Conservation (phyloP, 2,797 vertebrate species). For the Falco novaeseelandiae region DNA sequence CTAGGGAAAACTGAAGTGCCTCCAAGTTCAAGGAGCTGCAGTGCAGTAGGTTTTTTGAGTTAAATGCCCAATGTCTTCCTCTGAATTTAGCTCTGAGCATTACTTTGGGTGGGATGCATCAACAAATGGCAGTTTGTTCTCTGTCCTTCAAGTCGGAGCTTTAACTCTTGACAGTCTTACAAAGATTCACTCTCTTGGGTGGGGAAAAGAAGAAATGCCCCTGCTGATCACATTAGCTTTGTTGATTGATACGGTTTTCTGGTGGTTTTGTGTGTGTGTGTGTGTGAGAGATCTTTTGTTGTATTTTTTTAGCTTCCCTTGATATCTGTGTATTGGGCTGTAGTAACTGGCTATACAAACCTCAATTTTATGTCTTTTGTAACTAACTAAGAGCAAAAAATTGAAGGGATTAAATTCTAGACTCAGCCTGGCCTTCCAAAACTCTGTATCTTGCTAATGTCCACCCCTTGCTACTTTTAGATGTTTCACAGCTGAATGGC, state of each 20-base stretch:
- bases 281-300: not conserved
- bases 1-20: not conserved
- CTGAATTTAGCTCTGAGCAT: not conserved
- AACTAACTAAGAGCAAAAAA: not conserved
- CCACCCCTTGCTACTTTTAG: not conserved
- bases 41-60: not conserved
- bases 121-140: not conserved
- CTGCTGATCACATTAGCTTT: not conserved
- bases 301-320: not conserved
- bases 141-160: not conserved
- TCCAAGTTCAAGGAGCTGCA: not conserved
- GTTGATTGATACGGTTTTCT: not conserved
- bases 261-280: not conserved
- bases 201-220: not conserved
- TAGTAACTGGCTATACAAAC: not conserved
- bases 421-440: not conserved
- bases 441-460: not conserved
- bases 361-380: not conserved
- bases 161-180: not conserved
- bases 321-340: not conserved
- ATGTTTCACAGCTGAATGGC: not conserved
- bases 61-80: not conserved
- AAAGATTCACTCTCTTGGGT: not conserved
- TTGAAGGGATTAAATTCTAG: not conserved
- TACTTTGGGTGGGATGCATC: not conserved